Evolutionary conservation across 2,797 vertebrate genomes (phyloP).

Genomic region (Channa striata): DNA sequence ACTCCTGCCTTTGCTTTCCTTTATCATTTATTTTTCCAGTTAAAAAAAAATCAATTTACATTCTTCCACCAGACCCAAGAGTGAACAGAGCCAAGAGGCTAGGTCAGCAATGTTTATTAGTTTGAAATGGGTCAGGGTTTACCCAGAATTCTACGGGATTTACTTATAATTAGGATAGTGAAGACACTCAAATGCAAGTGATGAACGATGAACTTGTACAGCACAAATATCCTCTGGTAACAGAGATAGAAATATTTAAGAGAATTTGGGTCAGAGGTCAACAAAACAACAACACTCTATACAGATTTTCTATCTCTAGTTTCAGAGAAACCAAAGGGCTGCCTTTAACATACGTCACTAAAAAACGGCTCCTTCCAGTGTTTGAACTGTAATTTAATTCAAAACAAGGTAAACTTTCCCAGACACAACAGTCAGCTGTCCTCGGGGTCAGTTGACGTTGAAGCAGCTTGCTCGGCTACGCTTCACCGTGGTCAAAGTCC

Average conservation of each 20-base stretch:
- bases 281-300: background rate
- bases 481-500: background rate
- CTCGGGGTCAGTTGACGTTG: conserved; percentile 6
- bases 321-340: background rate
- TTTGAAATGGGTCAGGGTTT: conserved; percentile 3
- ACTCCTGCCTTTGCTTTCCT: background rate
- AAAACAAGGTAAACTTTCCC: conserved; percentile 6
- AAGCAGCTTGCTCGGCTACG: conserved; percentile 9
- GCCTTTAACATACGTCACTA: conserved; percentile 1
- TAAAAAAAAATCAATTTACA: background rate
- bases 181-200: conserved; percentile 2
- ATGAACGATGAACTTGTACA: conserved; percentile 18
- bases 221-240: background rate
- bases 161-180: background rate
- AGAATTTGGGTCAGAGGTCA: conserved; percentile 33
- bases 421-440: conserved; percentile 29
- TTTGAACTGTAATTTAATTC: conserved; percentile 25
- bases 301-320: background rate
- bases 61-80: conserved; percentile 2
- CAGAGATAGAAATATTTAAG: background rate
- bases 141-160: conserved; percentile 3
- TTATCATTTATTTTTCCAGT: background rate
- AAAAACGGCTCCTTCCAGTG: background rate
- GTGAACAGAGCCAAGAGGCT: background rate
- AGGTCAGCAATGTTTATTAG: background rate